phyloP scores from a whole-genome alignment of 2,797 vertebrate species.

The Chaetophractus vellerosus region DNA sequence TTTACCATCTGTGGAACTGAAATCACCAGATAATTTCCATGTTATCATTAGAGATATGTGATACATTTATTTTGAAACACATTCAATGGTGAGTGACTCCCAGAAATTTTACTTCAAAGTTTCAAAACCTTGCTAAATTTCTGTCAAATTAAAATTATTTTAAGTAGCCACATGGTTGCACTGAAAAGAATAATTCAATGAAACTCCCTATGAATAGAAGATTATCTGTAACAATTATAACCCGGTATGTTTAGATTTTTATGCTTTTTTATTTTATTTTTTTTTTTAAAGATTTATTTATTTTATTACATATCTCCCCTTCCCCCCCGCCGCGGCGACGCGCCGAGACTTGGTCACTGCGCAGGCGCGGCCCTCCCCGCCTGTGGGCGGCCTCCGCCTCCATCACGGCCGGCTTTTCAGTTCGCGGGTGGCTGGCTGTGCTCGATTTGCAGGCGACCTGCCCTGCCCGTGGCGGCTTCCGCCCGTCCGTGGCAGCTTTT shows the following conservation, averaged over 20 bases:
- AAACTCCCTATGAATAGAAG: not conserved
- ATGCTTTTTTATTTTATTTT: not conserved
- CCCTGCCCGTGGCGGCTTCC: too few relatives aligned
- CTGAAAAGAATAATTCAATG: not conserved
- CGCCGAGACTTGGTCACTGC: too few relatives aligned
- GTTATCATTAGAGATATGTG: not conserved
- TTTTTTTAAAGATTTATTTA: too few relatives aligned
- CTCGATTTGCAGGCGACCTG: too few relatives aligned
- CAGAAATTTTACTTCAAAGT: slow-evolving; percentile 39
- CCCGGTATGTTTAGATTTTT: not conserved
- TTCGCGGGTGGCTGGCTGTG: too few relatives aligned
- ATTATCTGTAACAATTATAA: not conserved
- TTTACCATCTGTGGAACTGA: not conserved
- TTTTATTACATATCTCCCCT: too few relatives aligned
- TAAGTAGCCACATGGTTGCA: not conserved
- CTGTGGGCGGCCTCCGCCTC: too few relatives aligned
- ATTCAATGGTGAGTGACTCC: not conserved
- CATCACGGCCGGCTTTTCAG: too few relatives aligned
- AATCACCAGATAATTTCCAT: not conserved
- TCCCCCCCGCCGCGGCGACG: too few relatives aligned
- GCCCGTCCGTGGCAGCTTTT: too few relatives aligned
- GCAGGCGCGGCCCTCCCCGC: too few relatives aligned
- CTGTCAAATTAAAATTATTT: not conserved
- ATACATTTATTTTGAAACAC: not conserved
- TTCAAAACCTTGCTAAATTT: not conserved